Evolutionary conservation across 1,140 invertebrate species (phyloP).

Genomic region (Brachystomella parvula): DNA sequence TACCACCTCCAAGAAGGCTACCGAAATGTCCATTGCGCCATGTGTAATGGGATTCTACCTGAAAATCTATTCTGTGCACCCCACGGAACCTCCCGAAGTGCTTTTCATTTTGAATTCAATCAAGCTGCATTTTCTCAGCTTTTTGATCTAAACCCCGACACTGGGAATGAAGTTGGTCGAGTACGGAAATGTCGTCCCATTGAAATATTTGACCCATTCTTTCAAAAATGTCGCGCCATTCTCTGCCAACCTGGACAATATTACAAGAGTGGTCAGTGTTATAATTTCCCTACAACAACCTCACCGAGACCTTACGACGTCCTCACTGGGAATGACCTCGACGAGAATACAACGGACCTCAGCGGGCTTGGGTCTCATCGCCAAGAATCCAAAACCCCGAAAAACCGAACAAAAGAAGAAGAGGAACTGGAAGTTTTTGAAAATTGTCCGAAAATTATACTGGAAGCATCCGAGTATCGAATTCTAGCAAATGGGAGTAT

Average conservation of each 20-base stretch:
- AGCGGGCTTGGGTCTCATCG: neutral
- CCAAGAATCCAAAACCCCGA: neutral
- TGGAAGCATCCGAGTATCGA: conserved; percentile 44
- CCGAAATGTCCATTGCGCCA: conserved; percentile 52
- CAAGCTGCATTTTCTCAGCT: conserved; percentile 48
- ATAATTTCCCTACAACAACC: conserved; percentile 13
- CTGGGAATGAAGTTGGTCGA: conserved; percentile 42
- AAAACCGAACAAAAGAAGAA: conserved; percentile 12
- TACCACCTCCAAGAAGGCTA: conserved; percentile 41
- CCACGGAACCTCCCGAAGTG: conserved; percentile 30
- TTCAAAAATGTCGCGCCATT: conserved; percentile 46
- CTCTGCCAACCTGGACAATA: conserved; percentile 40
- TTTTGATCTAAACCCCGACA: conserved; percentile 45
- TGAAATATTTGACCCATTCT: conserved; percentile 50
- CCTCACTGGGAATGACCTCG: conserved; percentile 8
- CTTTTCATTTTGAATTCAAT: conserved; percentile 43
- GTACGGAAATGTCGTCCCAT: conserved; percentile 39
- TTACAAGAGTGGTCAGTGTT: conserved; percentile 29
- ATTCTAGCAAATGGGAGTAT: conserved; percentile 42
- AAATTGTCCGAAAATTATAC: conserved; percentile 44
- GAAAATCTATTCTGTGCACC: conserved; percentile 43
- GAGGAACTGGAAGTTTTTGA: conserved; percentile 32
- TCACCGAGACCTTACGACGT: conserved; percentile 4
- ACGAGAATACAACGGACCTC: neutral
- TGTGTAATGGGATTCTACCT: conserved; percentile 47